phyloP scores from a whole-genome alignment of 37 sponge, comb jelly and placozoan genomes.

The Diacarnus erythraeanus region DNA sequence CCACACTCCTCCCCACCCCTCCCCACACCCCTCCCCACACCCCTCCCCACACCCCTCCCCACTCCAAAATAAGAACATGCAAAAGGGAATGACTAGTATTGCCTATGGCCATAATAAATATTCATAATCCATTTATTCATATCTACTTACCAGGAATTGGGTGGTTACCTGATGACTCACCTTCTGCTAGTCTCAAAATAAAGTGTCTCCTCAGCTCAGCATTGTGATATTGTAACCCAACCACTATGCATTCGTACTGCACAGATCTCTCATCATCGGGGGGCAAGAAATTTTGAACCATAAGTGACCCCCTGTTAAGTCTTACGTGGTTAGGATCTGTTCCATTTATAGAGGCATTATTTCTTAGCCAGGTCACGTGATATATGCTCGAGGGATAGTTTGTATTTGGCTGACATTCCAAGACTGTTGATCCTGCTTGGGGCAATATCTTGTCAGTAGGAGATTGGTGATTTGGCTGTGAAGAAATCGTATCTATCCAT shows the following conservation, averaged over 20 bases:
- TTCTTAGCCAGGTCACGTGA: conserved; percentile 1
- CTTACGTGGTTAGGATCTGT: neutral
- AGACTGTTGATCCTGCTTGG: neutral
- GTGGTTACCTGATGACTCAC: no score
- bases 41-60: no score
- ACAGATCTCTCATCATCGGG: neutral
- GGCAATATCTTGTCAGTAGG: neutral
- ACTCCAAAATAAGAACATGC: no score
- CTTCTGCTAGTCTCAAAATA: neutral
- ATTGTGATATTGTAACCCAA: neutral
- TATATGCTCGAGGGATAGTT: neutral
- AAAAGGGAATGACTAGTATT: no score
- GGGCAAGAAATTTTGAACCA: neutral
- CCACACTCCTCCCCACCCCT: no score
- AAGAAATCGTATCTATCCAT: neutral
- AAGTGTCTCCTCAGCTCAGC: neutral
- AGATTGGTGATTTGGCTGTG: neutral
- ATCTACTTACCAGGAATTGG: no score
- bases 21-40: no score
- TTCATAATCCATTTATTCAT: no score
- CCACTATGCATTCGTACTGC: conserved; percentile 4
- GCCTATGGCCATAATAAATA: no score
- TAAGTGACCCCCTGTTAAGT: neutral
- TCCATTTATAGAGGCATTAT: neutral
- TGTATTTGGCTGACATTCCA: conserved; percentile 12